These are phyloP conservation scores for Puffinus mauretanicus DNA, from an alignment of 2,113 vertebrate species.

Conservation along the genomic window DNA sequence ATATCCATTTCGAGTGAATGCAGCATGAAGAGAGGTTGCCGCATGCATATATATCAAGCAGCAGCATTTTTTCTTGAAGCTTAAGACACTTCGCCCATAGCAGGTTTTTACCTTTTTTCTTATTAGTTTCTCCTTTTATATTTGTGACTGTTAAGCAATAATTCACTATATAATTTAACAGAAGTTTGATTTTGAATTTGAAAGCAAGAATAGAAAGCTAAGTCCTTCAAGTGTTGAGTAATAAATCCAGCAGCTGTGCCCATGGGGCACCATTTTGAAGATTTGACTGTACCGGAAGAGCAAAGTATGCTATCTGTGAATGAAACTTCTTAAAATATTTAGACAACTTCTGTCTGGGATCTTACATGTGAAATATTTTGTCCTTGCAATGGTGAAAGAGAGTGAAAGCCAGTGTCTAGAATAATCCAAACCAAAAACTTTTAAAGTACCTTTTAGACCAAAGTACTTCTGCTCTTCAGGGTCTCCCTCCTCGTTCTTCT, in stretches of 20 bases:
- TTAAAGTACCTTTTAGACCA: background rate
- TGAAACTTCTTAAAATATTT: background rate
- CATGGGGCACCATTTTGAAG: background rate
- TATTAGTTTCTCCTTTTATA: background rate
- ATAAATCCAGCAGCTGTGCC: background rate
- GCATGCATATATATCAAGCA: background rate
- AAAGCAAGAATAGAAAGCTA: background rate
- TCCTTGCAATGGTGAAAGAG: background rate
- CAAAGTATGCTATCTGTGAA: background rate
- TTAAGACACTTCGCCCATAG: background rate
- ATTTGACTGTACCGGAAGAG: background rate
- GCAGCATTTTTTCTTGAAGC: conserved; percentile 2
- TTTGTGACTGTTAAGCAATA: background rate
- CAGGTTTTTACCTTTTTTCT: background rate
- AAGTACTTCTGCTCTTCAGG: background rate
- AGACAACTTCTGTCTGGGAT: background rate
- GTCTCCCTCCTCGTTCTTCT: background rate
- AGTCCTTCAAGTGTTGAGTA: background rate
- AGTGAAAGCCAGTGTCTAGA: background rate
- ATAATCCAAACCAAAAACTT: background rate
- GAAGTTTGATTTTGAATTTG: background rate
- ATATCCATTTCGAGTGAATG: background rate
- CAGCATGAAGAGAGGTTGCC: background rate
- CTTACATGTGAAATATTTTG: background rate
- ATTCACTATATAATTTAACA: conserved; percentile 16